A percentile compares a stretch with the other conserved stretches of the same genome.
Evolutionary conservation across 2,888 invertebrate genomes (phyloP).

Genomic region (Eupithecia pulchellata): DNA sequence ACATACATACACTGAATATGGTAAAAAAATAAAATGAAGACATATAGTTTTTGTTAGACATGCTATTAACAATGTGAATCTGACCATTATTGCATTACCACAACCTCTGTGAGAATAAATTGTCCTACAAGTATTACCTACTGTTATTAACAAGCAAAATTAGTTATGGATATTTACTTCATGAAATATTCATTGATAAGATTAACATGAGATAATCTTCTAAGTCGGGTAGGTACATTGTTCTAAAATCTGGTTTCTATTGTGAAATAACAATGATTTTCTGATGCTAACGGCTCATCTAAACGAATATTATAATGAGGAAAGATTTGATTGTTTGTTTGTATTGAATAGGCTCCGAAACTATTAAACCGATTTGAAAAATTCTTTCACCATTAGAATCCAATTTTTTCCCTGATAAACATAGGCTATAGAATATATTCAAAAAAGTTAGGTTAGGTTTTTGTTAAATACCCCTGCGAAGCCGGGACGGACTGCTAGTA

Average conservation of each 20-base stretch:
- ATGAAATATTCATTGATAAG: slow-evolving; percentile 21
- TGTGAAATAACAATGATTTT: background rate
- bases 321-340: too few relatives aligned
- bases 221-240: background rate
- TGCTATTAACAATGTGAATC: slow-evolving; percentile 17
- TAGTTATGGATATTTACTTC: slow-evolving; percentile 13
- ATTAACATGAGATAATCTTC: slow-evolving; percentile 1
- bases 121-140: slow-evolving; percentile 36
- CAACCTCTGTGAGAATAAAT: slow-evolving; percentile 39
- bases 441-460: too few relatives aligned
- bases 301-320: too few relatives aligned
- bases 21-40: background rate
- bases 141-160: slow-evolving; percentile 31
- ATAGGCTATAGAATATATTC: too few relatives aligned
- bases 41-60: background rate
- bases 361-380: too few relatives aligned
- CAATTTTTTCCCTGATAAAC: too few relatives aligned
- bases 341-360: too few relatives aligned
- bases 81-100: slow-evolving; percentile 31
- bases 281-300: background rate
- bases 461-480: too few relatives aligned
- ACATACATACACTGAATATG: too few relatives aligned
- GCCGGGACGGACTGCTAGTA: too few relatives aligned
- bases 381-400: too few relatives aligned
- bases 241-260: background rate